Conservation (phyloP, 2,888 invertebrate species). For the Caenorhabditis sp. region DNA sequence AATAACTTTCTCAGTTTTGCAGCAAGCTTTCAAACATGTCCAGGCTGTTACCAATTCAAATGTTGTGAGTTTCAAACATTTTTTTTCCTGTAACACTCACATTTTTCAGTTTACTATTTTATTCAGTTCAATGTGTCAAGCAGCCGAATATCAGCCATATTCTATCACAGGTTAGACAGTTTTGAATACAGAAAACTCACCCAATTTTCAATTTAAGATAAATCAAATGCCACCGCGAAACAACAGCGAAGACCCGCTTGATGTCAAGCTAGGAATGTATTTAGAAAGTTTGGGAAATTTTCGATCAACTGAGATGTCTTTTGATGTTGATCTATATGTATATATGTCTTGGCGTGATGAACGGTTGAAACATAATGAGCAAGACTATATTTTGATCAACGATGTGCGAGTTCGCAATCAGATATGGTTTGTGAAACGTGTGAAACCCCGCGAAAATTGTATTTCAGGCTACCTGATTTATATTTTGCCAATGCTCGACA, state of each 20-base stretch:
- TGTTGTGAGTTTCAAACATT: background rate
- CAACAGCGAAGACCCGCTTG: conserved; percentile 29
- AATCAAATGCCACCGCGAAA: conserved; percentile 41
- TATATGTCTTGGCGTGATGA: conserved; percentile 59
- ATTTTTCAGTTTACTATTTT: background rate
- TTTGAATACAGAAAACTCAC: background rate
- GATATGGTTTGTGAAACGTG: conserved; percentile 57
- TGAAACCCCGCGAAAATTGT: too few species aligned
- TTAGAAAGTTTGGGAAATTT: conserved; percentile 60
- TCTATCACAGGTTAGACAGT: background rate
- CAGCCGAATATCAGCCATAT: background rate
- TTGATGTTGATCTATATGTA: conserved; percentile 66
- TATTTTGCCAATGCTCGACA: conserved; percentile 65
- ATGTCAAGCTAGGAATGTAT: conserved; percentile 57
- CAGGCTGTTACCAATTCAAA: background rate
- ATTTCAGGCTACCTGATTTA: conserved; percentile 64
- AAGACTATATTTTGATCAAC: conserved; percentile 62
- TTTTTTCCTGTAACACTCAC: too few species aligned
- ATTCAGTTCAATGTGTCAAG: background rate
- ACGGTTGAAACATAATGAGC: conserved; percentile 54
- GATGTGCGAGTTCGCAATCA: conserved; percentile 58
- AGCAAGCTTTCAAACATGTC: background rate
- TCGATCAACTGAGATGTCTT: conserved; percentile 61
- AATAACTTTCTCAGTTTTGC: background rate
- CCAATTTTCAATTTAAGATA: conserved; percentile 6